These are phyloP conservation scores for Orussus abietinus DNA, from an alignment of 1,140 invertebrate species.

Conservation along the genomic window DNA sequence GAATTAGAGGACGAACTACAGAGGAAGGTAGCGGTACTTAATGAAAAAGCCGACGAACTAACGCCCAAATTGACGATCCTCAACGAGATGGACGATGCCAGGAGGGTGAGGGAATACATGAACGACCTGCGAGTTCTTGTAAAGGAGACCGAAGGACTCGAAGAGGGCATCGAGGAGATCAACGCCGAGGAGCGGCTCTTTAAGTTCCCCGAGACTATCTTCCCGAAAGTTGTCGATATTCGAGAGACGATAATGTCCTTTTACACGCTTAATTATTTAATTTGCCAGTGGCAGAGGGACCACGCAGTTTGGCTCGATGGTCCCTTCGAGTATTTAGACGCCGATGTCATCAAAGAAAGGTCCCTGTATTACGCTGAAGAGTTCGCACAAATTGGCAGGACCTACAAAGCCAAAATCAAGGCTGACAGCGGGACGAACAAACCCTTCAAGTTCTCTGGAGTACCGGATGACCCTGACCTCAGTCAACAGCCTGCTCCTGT, in stretches of 20 bases:
- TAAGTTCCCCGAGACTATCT: slow-evolving; percentile 64
- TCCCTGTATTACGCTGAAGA: slow-evolving; percentile 50
- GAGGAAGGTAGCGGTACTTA: slow-evolving; percentile 55
- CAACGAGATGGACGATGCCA: slow-evolving; percentile 49
- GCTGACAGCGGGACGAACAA: slow-evolving; percentile 49
- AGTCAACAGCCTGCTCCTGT: slow-evolving; percentile 59
- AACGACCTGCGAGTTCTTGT: slow-evolving; percentile 57
- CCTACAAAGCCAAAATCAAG: slow-evolving; percentile 60
- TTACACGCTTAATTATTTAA: slow-evolving; percentile 41
- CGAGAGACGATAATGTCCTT: slow-evolving; percentile 50
- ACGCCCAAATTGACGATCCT: slow-evolving; percentile 52
- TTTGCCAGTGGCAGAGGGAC: slow-evolving; percentile 62
- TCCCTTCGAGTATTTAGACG: slow-evolving; percentile 61
- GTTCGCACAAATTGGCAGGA: slow-evolving; percentile 58
- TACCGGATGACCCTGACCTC: slow-evolving; percentile 58
- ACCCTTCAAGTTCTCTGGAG: slow-evolving; percentile 46
- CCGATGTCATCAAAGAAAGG: slow-evolving; percentile 51
- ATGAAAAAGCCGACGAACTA: slow-evolving; percentile 57
- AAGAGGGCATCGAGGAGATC: slow-evolving; percentile 57
- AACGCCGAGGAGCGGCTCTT: slow-evolving; percentile 69
- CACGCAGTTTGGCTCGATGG: slow-evolving; percentile 68
- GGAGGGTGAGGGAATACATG: slow-evolving; percentile 40
- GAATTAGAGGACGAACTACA: slow-evolving; percentile 61
- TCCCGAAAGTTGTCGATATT: slow-evolving; percentile 59
- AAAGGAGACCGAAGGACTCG: slow-evolving; percentile 55